Percentiles rank a stretch among this genome's conserved stretches.
Conservation (phyloP, 2,888 invertebrate species). For the Mystacides longicornis region DNA sequence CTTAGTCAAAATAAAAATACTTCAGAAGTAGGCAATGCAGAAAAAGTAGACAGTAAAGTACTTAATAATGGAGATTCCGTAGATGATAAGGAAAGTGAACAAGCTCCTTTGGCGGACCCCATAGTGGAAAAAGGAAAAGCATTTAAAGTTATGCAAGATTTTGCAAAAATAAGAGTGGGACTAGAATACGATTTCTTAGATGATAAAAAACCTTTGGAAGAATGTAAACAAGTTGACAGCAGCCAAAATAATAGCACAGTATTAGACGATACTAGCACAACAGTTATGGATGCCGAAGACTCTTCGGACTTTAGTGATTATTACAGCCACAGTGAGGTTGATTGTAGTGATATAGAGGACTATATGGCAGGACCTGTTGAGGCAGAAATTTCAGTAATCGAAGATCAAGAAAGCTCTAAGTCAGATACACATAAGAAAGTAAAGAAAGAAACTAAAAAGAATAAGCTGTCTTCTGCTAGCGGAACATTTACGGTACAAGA, state of each 20-base stretch:
- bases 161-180: constrained; percentile 70
- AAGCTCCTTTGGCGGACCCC: constrained; percentile 34
- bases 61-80: constrained; percentile 5
- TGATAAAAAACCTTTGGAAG: constrained; percentile 53
- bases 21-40: constrained; percentile 16
- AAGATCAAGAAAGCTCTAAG: constrained; percentile 20
- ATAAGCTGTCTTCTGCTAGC: constrained; percentile 41
- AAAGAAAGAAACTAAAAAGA: constrained; percentile 30
- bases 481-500: constrained; percentile 50
- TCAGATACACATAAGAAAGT: constrained; percentile 31
- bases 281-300: constrained; percentile 41
- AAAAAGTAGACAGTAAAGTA: constrained; percentile 28
- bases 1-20: constrained; percentile 37
- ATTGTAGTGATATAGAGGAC: constrained; percentile 47
- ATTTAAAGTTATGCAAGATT: constrained; percentile 66
- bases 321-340: constrained; percentile 59
- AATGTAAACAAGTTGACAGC: constrained; percentile 31
- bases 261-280: constrained; percentile 33
- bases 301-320: constrained; percentile 60
- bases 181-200: constrained; percentile 59
- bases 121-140: constrained; percentile 37
- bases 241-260: constrained; percentile 41
- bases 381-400: too few species aligned
- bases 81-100: constrained; percentile 30
- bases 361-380: constrained; percentile 34